Base-by-base conservation (phyloP, 2,888 invertebrate species). In the Amphipoea lucens region DNA sequence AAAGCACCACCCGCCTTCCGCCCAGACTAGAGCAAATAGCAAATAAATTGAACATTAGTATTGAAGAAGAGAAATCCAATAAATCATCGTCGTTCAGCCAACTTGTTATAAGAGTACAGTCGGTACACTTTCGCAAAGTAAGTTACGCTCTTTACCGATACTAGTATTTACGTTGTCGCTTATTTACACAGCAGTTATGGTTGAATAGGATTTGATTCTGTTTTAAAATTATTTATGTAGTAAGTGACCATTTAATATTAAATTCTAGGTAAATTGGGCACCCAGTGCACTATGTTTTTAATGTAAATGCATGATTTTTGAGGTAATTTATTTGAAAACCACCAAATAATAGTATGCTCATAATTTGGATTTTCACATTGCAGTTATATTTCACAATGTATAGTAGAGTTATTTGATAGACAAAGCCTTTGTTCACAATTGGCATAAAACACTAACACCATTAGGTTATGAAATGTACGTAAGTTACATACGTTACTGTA, bases 21-120 rank as follows among this genome's bases (percentile, higher is more conserved):
- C 92, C 94, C 83, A 92, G 91, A 88, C 89, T 93, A 86, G 95
- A 95, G 90, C 95, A 94, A 93, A 94, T 95, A 94, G 91, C 94
- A 93, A 95, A 94, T 94, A 96, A 95, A 96, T 95, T 94, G 93
- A 96, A 96, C 94, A 94, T 94, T 92, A 96, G 94, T 92, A 91
- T 92, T 85, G 96, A 96, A 89, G 96, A 96, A 88, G 97, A 96
- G 91, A 96, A 95, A 94, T 95, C 95, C 85, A 96, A 97, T 95
- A 97, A 96, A 94, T 95, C 96, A 92, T 95, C 96, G 84, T 95
- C 96, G 86, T 96, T 95, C 93, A 96, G 96, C 93, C 96, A 96
- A 92, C 96, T 97, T 92, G 95, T 96, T 92, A 94, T 96, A 90
- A 94, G 96, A 93, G 96, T 97, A 87, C 96, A 96, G 92, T 93